These are phyloP conservation scores for Pelobates fuscus DNA, from an alignment of 2,113 vertebrate species.

Conservation along the genomic window DNA sequence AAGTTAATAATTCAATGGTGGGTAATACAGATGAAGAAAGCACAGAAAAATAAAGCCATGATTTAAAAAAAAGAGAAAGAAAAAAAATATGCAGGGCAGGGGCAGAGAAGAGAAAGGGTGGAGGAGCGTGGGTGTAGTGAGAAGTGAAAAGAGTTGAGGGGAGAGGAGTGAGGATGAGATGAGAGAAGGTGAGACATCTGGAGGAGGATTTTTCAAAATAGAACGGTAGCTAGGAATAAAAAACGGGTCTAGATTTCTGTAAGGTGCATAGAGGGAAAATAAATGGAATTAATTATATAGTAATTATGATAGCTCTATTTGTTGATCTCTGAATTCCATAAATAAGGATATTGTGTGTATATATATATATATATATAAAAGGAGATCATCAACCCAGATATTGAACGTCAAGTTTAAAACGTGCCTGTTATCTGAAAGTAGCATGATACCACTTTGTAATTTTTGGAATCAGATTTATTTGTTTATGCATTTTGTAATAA, in stretches of 20 bases:
- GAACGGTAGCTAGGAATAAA: constrained; percentile 3
- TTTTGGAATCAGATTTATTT: no score
- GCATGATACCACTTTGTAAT: no score
- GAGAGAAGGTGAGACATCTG: constrained; percentile 16
- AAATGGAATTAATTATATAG: no score
- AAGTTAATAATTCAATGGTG: not conserved
- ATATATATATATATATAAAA: no score
- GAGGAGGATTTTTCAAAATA: not conserved
- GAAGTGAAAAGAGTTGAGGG: constrained; percentile 17
- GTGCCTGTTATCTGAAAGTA: no score
- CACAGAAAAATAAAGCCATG: not conserved
- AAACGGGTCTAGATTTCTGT: not conserved
- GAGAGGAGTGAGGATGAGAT: not conserved
- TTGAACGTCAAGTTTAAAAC: no score
- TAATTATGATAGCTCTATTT: no score
- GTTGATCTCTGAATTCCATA: no score
- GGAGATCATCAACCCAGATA: no score
- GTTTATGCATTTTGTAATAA: no score
- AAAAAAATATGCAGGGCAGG: constrained; percentile 13
- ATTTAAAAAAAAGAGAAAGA: not conserved
- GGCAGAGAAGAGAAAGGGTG: constrained; percentile 15
- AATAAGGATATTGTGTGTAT: no score
- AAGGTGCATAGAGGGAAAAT: no score
- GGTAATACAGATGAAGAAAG: not conserved
- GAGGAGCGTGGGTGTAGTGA: constrained; percentile 30